phyloP scores from a whole-genome alignment of 2,888 invertebrate genomes.

The Bellardia pandia region DNA sequence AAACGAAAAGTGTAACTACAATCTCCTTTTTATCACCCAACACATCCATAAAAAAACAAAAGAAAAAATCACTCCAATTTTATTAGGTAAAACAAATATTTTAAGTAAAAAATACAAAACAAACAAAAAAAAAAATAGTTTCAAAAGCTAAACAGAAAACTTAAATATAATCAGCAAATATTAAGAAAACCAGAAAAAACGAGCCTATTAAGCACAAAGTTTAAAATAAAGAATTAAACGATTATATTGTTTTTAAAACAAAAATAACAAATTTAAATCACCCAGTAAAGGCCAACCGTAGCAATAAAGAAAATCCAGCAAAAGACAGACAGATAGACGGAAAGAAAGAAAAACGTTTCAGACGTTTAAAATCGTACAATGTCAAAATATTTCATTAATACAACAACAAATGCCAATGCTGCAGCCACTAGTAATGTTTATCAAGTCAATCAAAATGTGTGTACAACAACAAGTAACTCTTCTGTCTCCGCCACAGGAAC shows the following conservation, averaged over 20 bases:
- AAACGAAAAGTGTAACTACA: not conserved
- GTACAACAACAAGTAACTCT: slow-evolving; percentile 51
- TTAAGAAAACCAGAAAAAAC: slow-evolving; percentile 38
- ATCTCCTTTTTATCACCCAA: slow-evolving; percentile 29
- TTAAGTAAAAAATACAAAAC: slow-evolving; percentile 53
- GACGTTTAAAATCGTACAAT: slow-evolving; percentile 74
- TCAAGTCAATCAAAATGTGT: slow-evolving; percentile 73
- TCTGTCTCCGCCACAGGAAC: slow-evolving; percentile 64
- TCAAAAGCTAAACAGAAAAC: slow-evolving; percentile 70
- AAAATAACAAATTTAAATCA: slow-evolving; percentile 1
- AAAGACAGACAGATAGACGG: slow-evolving; percentile 43
- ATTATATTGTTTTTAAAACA: slow-evolving; percentile 21
- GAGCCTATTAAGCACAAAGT: slow-evolving; percentile 69
- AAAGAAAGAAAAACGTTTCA: slow-evolving; percentile 51
- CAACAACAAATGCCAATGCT: slow-evolving; percentile 76
- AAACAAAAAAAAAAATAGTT: slow-evolving; percentile 72
- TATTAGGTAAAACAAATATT: slow-evolving; percentile 63
- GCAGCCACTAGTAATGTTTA: slow-evolving; percentile 71
- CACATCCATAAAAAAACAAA: slow-evolving; percentile 22
- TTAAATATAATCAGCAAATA: slow-evolving; percentile 48
- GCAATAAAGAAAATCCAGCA: slow-evolving; percentile 30
- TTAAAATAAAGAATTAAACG: slow-evolving; percentile 30
- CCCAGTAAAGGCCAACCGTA: slow-evolving; percentile 10
- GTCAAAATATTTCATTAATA: slow-evolving; percentile 81
- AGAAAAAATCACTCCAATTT: slow-evolving; percentile 58